Base-by-base conservation (phyloP, 2,797 vertebrate genomes). In the Hippocampus kuda region DNA sequence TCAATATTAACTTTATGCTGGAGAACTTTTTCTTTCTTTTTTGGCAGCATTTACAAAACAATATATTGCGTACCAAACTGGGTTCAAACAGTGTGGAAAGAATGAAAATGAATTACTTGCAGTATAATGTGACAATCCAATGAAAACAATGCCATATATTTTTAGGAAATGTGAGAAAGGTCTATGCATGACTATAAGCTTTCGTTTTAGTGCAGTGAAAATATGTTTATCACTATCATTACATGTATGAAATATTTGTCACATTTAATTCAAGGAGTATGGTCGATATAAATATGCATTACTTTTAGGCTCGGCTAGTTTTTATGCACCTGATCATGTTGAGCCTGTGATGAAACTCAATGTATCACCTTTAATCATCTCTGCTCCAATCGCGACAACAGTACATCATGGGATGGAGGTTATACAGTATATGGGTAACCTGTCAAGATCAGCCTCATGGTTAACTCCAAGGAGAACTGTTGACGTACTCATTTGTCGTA, bases 1-100 rank as follows among this genome's bases (percentile, higher is more conserved):
- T 5, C 56, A 65, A 81, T 70, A 72, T 80, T 79, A 75, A 73
- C 49, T 61, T 67, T 69, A 54, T 79, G 75, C 67, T 75, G 46
- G 56, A 75, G 54, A 70, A 84, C 73, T 73, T 76, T 70, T 73
- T n/a, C 65, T 30, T 30, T 30, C n/a, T 44, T 70, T 48, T 34
- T 18, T 15, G 73, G 66, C 54, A 72, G 62, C 20, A 5, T 74
- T 79, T 68, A 75, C 70, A 73, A 74, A 68, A 68, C 42, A 75
- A 54, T 70, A 53, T n/a, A 60, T 54, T 34, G 49, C 69, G 63
- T 57, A 57, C 67, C 34, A 72, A 66, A 70, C n/a, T 22, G 61
- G 41, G 10, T 8, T 63, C 61, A 24, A 63, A 63, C 20, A 15
- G 34, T 34, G 16, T 61, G 16, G 30, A 61, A 34, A 34, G 15